phyloP scores from a whole-genome alignment of 2,797 vertebrate genomes.

The Periophthalmus magnuspinnatus region DNA sequence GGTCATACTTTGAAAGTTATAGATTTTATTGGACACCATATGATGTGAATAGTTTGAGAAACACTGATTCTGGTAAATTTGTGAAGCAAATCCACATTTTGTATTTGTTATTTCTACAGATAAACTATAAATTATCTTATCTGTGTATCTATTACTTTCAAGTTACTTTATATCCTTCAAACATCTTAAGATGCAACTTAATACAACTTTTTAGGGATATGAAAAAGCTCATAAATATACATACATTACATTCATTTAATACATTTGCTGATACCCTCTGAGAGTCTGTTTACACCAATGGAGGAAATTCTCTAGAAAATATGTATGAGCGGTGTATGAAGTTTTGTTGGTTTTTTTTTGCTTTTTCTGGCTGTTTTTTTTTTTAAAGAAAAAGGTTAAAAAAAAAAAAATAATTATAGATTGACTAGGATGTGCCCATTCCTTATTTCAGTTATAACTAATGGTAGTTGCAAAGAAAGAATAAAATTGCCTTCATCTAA shows the following conservation, averaged over 20 bases:
- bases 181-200: neutral
- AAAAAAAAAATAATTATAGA: neutral
- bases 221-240: conserved; percentile 38
- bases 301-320: too few relatives aligned
- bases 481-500: conserved; percentile 15
- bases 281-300: conserved; percentile 10
- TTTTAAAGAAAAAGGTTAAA: neutral
- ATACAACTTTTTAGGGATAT: conserved; percentile 3
- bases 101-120: neutral
- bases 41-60: neutral
- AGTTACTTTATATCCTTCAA: neutral
- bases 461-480: conserved; percentile 14
- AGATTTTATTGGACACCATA: neutral
- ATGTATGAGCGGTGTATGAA: too few relatives aligned
- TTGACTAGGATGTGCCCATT: neutral
- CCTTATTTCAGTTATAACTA: conserved; percentile 29
- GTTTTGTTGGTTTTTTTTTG: too few relatives aligned
- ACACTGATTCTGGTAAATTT: neutral
- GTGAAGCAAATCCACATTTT: neutral
- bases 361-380: too few relatives aligned
- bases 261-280: conserved; percentile 43
- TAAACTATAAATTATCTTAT: neutral
- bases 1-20: too few relatives aligned
- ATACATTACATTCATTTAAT: conserved; percentile 26
- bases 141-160: neutral